Base-by-base conservation (phyloP, 2,797 vertebrate genomes). In the Anguilla marmorata region DNA sequence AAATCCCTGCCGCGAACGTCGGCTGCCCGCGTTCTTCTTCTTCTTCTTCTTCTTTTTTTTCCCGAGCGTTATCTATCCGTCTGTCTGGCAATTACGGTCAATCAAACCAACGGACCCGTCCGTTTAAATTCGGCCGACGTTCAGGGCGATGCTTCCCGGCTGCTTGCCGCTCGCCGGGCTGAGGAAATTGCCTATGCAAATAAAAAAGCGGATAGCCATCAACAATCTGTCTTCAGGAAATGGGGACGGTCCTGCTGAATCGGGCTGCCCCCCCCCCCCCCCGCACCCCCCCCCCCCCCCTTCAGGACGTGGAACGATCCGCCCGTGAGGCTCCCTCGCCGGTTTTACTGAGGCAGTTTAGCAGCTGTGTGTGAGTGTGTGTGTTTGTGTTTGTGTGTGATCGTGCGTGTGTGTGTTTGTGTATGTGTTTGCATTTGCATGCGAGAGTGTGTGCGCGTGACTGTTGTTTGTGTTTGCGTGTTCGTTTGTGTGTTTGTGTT, bases 161-260 rank as follows among this genome's bases (percentile, higher is more conserved):
- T 48, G 76, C 21, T 80, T 48, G 24, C 76, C 21, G 41, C 5
- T 45, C 5, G 14, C 19, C 27, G 19, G n/a, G 37, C 48, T 48
- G 7, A 80, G 76, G 76, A 76, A 76, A 76, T 76, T 76, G 74
- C 74, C 30, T 37, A 76, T 76, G 74, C 74, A 76, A 41, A 76
- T 76, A 76, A 37, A 76, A 76, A 37, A 19, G 37, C 1, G 45
- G 74, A 76, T 76, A 37, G 74, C 74, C 74, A 41, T 76, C 74
- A 76, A 76, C 72, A 76, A 76, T 37, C 74, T 41, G 74, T 76
- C 74, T 76, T 33, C 33, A 41, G 33, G 2, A 76, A 76, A 76
- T 41, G 30, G 72, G 69, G 14, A 14, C 69, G 11, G 12, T 74
- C 69, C 74, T 4, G 74, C 33, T 21, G 12, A 74, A 37, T 50